Evolutionary conservation across 2,113 vertebrate genomes (phyloP).

Genomic region (Plestiodon gilberti): DNA sequence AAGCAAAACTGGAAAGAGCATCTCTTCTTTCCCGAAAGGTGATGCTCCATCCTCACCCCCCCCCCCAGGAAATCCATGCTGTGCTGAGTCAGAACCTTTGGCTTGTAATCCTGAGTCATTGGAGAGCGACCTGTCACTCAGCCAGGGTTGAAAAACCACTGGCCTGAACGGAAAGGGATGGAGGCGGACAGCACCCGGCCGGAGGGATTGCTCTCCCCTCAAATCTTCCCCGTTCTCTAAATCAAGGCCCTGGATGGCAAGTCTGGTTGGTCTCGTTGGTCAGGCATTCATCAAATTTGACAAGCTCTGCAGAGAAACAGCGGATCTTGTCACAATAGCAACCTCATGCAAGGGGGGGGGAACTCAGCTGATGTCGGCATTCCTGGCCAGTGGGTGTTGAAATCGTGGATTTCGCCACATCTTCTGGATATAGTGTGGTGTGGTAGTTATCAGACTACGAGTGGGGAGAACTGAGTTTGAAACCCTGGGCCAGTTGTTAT

Average conservation of each 20-base stretch:
- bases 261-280: conserved; percentile 67
- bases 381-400: neutral
- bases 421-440: no score
- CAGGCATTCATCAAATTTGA: conserved; percentile 71
- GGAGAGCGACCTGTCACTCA: conserved; percentile 76
- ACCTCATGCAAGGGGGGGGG: conserved; percentile 34
- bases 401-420: neutral
- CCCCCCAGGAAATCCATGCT: conserved; percentile 71
- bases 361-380: neutral
- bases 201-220: conserved; percentile 43
- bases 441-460: no score
- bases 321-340: conserved; percentile 58
- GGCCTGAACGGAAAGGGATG: conserved; percentile 64
- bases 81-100: conserved; percentile 76
- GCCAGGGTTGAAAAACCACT: conserved; percentile 60
- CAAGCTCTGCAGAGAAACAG: conserved; percentile 60
- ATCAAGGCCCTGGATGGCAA: conserved; percentile 69
- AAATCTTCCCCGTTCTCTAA: conserved; percentile 64
- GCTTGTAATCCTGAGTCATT: conserved; percentile 78
- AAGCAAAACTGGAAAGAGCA: conserved; percentile 67
- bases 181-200: conserved; percentile 61
- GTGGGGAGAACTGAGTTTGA: no score
- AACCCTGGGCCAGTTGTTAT: no score
- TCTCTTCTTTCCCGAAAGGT: conserved; percentile 32
- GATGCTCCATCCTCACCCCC: conserved; percentile 49